Percentiles rank a stretch among this genome's conserved stretches.
These are phyloP conservation scores for Aleiodes leptofemur DNA, from an alignment of 2,888 invertebrate genomes.

Conservation along the genomic window DNA sequence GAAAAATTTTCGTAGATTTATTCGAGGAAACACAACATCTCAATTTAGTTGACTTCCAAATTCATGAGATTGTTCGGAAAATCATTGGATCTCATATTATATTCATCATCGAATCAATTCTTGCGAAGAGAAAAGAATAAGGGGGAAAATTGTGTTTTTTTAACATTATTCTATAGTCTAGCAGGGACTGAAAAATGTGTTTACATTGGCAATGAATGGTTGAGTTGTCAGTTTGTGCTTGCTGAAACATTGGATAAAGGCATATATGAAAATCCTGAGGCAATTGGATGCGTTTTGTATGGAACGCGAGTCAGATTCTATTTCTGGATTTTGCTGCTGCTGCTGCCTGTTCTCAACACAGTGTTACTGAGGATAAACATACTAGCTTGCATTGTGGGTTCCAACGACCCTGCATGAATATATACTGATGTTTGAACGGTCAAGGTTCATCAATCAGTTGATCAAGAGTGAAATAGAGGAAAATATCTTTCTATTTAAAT, in stretches of 20 bases:
- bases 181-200: neutral
- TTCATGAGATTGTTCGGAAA: no score
- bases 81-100: no score
- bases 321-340: constrained; percentile 56
- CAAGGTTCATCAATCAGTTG: constrained; percentile 60
- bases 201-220: constrained; percentile 27
- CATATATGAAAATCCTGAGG: constrained; percentile 17
- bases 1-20: neutral
- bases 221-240: constrained; percentile 17
- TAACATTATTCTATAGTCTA: neutral
- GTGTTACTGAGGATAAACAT: constrained; percentile 59
- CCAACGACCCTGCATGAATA: constrained; percentile 61
- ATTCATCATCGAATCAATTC: no score
- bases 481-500: neutral
- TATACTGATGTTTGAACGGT: constrained; percentile 56
- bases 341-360: constrained; percentile 46
- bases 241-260: constrained; percentile 23
- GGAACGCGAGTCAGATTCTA: constrained; percentile 63
- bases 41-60: neutral
- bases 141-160: neutral
- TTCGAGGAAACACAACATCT: neutral
- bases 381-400: constrained; percentile 47
- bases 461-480: constrained; percentile 6
- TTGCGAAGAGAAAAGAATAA: no score
- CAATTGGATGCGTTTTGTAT: constrained; percentile 37